Conservation (phyloP, 2,797 vertebrate genomes). For the Pseudocheirus occidentalis region DNA sequence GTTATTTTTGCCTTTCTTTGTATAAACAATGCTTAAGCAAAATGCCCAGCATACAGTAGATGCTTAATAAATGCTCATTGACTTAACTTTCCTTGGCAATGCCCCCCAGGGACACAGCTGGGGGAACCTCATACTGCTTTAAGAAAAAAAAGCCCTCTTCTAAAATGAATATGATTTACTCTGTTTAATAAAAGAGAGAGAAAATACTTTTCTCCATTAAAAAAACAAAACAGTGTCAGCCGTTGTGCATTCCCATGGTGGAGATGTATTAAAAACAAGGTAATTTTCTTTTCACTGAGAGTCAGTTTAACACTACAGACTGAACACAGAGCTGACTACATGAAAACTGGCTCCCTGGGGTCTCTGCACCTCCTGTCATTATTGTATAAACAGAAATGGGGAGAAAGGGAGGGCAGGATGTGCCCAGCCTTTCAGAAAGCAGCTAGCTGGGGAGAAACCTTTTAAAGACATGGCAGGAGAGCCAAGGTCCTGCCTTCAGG, state of each 20-base stretch:
- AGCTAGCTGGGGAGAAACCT: background rate
- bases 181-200: background rate
- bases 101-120: background rate
- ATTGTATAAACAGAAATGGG: background rate
- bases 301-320: background rate
- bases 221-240: background rate
- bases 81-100: background rate
- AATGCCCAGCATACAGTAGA: background rate
- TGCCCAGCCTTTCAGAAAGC: background rate
- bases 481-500: background rate
- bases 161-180: background rate
- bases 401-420: background rate
- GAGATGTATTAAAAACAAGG: conserved; percentile 30
- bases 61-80: background rate
- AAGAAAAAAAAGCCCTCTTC: background rate
- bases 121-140: background rate
- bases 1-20: background rate
- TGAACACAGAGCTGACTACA: background rate
- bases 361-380: background rate
- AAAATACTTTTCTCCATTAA: background rate
- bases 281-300: conserved; percentile 40
- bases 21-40: background rate
- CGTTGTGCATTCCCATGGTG: background rate
- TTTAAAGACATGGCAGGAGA: background rate
- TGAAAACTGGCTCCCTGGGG: background rate